A percentile compares a stretch with the other conserved stretches of the same genome.
Conservation (phyloP, 1,140 invertebrate genomes). For the Drosophila burlai region DNA sequence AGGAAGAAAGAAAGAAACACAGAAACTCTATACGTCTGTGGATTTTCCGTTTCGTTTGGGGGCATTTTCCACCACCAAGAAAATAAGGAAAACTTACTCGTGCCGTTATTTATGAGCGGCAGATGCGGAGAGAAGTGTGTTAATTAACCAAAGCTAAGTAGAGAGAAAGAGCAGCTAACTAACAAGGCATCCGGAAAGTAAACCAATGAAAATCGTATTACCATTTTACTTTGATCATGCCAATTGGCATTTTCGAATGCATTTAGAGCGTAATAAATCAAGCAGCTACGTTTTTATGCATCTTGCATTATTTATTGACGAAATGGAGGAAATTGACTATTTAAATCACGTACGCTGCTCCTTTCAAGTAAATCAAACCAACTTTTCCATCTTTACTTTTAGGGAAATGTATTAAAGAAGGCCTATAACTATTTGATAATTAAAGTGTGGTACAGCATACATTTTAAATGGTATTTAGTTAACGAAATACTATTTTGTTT, state of each 20-base stretch:
- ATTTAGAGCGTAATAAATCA: constrained; percentile 51
- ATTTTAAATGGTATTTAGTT: too few relatives aligned
- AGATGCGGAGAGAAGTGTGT: constrained; percentile 61
- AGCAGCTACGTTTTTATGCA: constrained; percentile 11
- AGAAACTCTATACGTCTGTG: constrained; percentile 46
- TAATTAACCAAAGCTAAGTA: constrained; percentile 64
- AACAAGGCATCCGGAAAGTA: constrained; percentile 67
- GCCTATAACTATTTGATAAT: too few relatives aligned
- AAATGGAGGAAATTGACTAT: too few relatives aligned
- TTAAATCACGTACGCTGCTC: too few relatives aligned
- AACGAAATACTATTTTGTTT: too few relatives aligned
- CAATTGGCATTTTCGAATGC: constrained; percentile 40
- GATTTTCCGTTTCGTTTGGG: constrained; percentile 73
- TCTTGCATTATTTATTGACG: too few relatives aligned
- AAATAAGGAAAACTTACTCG: constrained; percentile 60
- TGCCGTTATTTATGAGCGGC: constrained; percentile 71
- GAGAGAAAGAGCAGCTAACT: constrained; percentile 21
- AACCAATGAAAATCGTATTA: constrained; percentile 51
- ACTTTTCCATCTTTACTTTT: too few relatives aligned
- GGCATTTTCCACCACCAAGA: constrained; percentile 43
- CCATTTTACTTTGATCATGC: constrained; percentile 33
- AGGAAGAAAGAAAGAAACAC: constrained; percentile 31
- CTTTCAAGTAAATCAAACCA: too few relatives aligned
- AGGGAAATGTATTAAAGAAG: too few relatives aligned
- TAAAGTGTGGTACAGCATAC: too few relatives aligned